Evolutionary conservation across 1,140 invertebrate genomes (phyloP), one percentile per base, ranked within the genome.

Genomic region (Drosophila ercepeae): DNA sequence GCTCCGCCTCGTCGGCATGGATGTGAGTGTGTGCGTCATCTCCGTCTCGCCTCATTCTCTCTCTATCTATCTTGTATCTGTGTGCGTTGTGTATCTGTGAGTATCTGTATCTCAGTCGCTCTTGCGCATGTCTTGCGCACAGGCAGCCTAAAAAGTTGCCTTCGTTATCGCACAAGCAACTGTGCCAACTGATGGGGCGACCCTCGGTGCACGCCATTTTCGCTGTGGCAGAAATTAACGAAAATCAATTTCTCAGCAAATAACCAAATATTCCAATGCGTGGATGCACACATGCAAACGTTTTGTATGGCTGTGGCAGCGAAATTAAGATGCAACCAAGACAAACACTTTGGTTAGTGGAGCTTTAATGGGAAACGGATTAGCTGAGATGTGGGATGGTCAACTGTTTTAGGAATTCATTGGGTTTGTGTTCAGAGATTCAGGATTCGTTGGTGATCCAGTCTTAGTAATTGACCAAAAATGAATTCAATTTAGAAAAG

Each of bases 91-190:
- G 34, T 58, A 27, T 55, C 39, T 41, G 52, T 49, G 39, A 71
- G 44, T 81, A 67, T 72, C 46, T 88, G 77, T 88, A 75, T 75
- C 55, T 75, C 53, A 67, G 81, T 86, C 82, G 65, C 82, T 88
- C 82, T 88, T 88, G 82, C 82, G 82, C 82, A 88, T 88, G 82
- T 82, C 82, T 88, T 88, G 32, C 59, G 65, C 82, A 78, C 69
- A 41, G 82, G 77, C 52, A 60, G 74, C 14, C 48, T 50, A 51
- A 60, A 60, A 9, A 75, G 45, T 82, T 75, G 21, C n/a, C 23
- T 4, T 41, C 6, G 25, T 32, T 9, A 16, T 13, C 3, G n/a
- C 3, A 6, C 27, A 23, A 61, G 4, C 49, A 16, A 1, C 0
- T 0, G 0, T n/a, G 2, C 8, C 0, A 70, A 86, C 61, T 54